These are phyloP conservation scores for Nephrotoma appendiculata DNA, from an alignment of 2,888 invertebrate genomes.

Conservation along the genomic window DNA sequence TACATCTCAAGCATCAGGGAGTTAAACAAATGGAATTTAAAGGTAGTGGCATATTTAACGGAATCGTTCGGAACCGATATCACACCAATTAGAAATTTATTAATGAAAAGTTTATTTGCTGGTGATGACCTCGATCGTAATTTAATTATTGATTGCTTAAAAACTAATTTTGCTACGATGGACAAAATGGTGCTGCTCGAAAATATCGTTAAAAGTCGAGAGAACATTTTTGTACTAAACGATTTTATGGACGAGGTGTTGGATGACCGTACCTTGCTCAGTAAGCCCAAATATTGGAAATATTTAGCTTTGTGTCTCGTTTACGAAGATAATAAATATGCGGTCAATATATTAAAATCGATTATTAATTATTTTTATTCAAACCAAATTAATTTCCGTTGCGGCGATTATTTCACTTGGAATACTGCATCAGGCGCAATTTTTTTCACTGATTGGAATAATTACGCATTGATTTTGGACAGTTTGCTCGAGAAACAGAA, in stretches of 20 bases:
- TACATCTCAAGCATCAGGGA: not conserved
- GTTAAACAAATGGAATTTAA: not conserved
- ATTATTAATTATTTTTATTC: not conserved
- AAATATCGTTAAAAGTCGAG: not conserved
- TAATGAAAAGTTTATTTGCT: not conserved
- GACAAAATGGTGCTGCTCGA: not conserved
- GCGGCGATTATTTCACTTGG: not conserved
- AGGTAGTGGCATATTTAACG: not conserved
- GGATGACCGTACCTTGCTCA: not conserved
- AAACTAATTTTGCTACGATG: not conserved
- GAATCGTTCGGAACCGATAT: not conserved
- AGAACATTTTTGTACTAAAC: not conserved
- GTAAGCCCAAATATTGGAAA: not conserved
- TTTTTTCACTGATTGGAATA: not conserved
- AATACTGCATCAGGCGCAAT: not conserved
- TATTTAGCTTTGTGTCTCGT: not conserved
- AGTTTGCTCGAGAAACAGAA: conserved; percentile 3
- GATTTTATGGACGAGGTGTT: not conserved
- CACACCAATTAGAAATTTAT: not conserved
- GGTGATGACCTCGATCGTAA: not conserved
- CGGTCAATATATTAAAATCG: not conserved
- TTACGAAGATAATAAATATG: not conserved
- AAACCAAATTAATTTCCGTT: not conserved
- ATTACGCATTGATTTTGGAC: not conserved
- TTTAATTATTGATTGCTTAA: not conserved